Base-by-base conservation (phyloP, 2,797 vertebrate genomes). In the Melanotaenia nigrans region DNA sequence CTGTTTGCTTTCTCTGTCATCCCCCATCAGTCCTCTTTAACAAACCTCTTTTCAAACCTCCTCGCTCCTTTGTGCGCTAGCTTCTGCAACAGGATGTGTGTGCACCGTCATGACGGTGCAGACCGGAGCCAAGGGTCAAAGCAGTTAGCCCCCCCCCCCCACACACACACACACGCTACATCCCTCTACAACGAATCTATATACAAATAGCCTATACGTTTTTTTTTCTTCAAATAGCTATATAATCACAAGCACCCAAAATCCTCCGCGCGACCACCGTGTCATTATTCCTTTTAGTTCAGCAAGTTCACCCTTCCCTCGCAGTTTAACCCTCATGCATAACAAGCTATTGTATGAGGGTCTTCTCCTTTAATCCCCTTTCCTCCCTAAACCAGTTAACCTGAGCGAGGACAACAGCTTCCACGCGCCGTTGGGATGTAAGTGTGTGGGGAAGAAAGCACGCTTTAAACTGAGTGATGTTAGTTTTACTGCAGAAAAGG, bases 81-180 rank as follows among this genome's bases (percentile, higher is more conserved):
- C 73, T 86, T 85, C 85, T 78, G 91, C 81, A 78, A 87, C 71
- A 82, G 82, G 85, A 77, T 88, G 87, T 79, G 85, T 73, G 87
- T 42, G 82, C 79, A 59, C 77, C 78, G 67, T 82, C 77, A 84
- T 68, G 68, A 61, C 40, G 56, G 78, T 88, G 90, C 85, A 82
- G 87, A 81, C 87, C 58, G 74, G 75, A 87, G 80, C 66, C 84
- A 91, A 80, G 85, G 93, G 90, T 94, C 92, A 92, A 83, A 73
- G 71, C 77, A 61, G 86, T 86, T 87, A 89, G 61, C 55, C 47
- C 36, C 53, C 28, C 7, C 33, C 25, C 20, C 3, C 6, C 4
- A 8, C 5, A 12, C 58, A 14, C 7, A 14, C 20, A 33, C n/a
- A 35, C 58, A 24, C 38, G 12, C 5, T 7, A 57, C 13, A 16